Percentiles rank a stretch among this genome's conserved stretches.
phyloP scores from a whole-genome alignment of 2,113 vertebrate species.

The Albula glossodonta region DNA sequence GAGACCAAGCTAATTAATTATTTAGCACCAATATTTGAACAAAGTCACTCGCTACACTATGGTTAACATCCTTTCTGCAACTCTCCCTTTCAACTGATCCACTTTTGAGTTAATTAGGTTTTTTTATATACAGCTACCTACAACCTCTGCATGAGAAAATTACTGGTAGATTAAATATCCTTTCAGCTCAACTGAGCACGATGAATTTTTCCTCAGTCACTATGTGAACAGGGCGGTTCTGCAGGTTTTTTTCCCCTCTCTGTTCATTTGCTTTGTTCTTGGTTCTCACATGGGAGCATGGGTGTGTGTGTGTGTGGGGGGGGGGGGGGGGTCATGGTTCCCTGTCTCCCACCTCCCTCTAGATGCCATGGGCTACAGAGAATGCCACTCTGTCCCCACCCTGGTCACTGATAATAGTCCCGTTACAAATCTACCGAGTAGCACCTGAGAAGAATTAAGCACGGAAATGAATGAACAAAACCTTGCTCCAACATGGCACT shows the following conservation, averaged over 20 bases:
- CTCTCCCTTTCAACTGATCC: not conserved
- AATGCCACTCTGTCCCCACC: not conserved
- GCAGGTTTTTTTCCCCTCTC: not conserved
- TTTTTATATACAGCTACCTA: not conserved
- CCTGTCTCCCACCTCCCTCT: not conserved
- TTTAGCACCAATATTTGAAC: constrained; percentile 43
- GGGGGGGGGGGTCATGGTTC: too few relatives aligned
- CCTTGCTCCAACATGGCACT: not conserved
- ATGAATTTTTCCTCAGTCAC: not conserved
- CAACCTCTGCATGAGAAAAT: not conserved
- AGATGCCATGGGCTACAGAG: not conserved
- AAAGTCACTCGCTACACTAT: constrained; percentile 22
- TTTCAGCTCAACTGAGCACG: too few relatives aligned
- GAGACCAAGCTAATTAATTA: constrained; percentile 42
- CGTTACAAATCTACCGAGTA: not conserved
- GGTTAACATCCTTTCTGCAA: constrained; percentile 1
- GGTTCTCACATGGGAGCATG: not conserved
- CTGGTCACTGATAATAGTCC: not conserved
- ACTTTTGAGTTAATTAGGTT: constrained; percentile 2
- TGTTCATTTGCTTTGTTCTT: constrained; percentile 12
- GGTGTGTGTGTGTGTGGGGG: not conserved
- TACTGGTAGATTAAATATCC: not conserved
- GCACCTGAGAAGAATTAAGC: not conserved
- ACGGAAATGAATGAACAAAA: not conserved
- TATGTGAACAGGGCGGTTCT: not conserved